Percentiles rank a stretch among this genome's conserved stretches.
Conservation (phyloP, 2,888 invertebrate species). For the Tetragnatha montana region DNA sequence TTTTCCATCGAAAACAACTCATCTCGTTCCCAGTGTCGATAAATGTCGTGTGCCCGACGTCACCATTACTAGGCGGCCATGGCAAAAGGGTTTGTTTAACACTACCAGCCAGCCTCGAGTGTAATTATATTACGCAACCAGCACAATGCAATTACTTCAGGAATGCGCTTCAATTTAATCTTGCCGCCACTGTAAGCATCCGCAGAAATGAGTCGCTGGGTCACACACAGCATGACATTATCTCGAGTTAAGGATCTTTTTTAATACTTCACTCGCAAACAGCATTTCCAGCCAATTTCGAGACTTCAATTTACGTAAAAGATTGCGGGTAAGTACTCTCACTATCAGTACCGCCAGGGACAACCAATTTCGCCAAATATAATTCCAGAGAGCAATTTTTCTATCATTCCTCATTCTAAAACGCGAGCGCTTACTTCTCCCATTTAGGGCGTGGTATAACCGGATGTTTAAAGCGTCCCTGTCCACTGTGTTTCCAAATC, state of each 20-base stretch:
- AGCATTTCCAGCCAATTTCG: constrained; percentile 20
- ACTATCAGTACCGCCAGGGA: constrained; percentile 27
- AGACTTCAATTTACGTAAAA: constrained; percentile 45
- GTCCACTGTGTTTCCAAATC: constrained; percentile 27
- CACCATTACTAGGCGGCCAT: background rate
- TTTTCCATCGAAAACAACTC: background rate
- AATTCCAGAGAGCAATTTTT: constrained; percentile 17
- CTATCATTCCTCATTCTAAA: constrained; percentile 51
- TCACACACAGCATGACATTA: constrained; percentile 5
- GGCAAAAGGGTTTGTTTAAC: background rate
- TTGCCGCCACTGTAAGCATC: background rate
- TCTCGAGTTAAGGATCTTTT: background rate
- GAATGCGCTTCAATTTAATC: constrained; percentile 37
- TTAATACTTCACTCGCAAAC: constrained; percentile 15
- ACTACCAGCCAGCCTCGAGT: background rate
- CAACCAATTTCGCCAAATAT: constrained; percentile 42
- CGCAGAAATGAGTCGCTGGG: background rate
- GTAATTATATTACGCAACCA: background rate
- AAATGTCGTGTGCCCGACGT: background rate
- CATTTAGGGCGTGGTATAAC: constrained; percentile 59
- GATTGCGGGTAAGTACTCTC: constrained; percentile 12
- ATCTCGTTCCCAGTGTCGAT: background rate
- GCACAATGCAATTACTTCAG: constrained; percentile 9
- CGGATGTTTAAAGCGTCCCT: constrained; percentile 49
- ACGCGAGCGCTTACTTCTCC: constrained; percentile 43